phyloP scores from a whole-genome alignment of 1,140 invertebrate species.

The Dryas iulia region DNA sequence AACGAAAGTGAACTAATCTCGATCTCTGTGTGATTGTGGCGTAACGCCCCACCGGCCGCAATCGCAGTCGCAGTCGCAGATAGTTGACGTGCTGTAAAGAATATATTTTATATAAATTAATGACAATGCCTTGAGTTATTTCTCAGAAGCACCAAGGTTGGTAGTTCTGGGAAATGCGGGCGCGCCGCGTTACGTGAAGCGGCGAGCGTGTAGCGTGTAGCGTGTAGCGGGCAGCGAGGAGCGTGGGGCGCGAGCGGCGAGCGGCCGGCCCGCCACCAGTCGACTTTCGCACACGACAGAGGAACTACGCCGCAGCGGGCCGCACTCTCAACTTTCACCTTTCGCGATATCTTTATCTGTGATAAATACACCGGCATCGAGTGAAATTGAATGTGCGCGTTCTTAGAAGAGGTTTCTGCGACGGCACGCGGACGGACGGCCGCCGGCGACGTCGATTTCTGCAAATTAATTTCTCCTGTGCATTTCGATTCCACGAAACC shows the following conservation, averaged over 20 bases:
- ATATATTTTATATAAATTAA: conserved; percentile 73
- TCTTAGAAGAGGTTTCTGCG: conserved; percentile 69
- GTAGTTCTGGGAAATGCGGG: conserved; percentile 68
- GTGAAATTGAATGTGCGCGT: conserved; percentile 76
- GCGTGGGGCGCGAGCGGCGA: conserved; percentile 32
- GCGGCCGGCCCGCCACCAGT: conserved; percentile 42
- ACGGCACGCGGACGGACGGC: conserved; percentile 55
- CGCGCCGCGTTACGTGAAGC: conserved; percentile 41
- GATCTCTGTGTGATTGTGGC: background rate
- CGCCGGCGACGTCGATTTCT: conserved; percentile 64
- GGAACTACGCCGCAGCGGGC: conserved; percentile 47
- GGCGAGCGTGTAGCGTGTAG: conserved; percentile 32
- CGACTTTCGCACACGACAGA: conserved; percentile 53
- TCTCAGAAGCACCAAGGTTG: conserved; percentile 73
- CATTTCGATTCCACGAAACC: conserved; percentile 74
- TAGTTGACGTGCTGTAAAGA: conserved; percentile 45
- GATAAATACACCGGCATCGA: conserved; percentile 65
- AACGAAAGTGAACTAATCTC: conserved; percentile 17
- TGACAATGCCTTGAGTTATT: conserved; percentile 73
- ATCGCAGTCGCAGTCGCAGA: conserved; percentile 39
- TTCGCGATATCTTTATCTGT: conserved; percentile 69
- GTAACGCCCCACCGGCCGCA: conserved; percentile 31
- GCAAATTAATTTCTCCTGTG: conserved; percentile 78
- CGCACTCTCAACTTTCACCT: conserved; percentile 70
- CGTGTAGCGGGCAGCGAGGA: conserved; percentile 8